phyloP scores from a whole-genome alignment of 2,797 vertebrate genomes.

The Dryobates pubescens region DNA sequence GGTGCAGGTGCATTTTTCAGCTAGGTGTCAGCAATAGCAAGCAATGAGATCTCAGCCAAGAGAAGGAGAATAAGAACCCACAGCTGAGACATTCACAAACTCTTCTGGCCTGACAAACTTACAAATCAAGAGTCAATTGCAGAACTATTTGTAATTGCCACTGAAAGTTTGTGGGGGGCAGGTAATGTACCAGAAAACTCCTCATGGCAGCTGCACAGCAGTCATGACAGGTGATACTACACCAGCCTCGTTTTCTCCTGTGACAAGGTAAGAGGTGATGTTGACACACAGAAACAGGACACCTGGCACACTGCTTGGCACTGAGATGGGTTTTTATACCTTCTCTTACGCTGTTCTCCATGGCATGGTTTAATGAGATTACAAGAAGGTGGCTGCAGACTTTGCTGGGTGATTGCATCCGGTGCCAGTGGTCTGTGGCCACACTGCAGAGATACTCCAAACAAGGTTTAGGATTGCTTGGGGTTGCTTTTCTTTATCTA shows the following conservation, averaged over 20 bases:
- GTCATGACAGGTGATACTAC: background rate
- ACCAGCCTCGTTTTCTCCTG: background rate
- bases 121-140: background rate
- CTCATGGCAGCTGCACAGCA: background rate
- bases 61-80: background rate
- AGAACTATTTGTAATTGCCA: background rate
- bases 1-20: background rate
- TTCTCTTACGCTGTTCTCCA: fast-evolving
- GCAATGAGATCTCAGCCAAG: background rate
- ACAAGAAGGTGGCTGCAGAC: background rate
- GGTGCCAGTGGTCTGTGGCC: background rate
- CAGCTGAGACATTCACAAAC: background rate
- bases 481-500: background rate
- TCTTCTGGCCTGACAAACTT: background rate
- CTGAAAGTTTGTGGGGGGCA: background rate
- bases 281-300: background rate
- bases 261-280: background rate
- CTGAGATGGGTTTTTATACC: background rate
- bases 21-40: background rate
- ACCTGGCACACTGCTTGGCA: background rate
- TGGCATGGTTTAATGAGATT: background rate
- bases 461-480: background rate
- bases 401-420: background rate
- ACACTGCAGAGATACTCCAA: background rate
- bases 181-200: background rate